These are phyloP conservation scores for Bhutanitis thaidina DNA, from an alignment of 2,888 invertebrate genomes.

Conservation along the genomic window DNA sequence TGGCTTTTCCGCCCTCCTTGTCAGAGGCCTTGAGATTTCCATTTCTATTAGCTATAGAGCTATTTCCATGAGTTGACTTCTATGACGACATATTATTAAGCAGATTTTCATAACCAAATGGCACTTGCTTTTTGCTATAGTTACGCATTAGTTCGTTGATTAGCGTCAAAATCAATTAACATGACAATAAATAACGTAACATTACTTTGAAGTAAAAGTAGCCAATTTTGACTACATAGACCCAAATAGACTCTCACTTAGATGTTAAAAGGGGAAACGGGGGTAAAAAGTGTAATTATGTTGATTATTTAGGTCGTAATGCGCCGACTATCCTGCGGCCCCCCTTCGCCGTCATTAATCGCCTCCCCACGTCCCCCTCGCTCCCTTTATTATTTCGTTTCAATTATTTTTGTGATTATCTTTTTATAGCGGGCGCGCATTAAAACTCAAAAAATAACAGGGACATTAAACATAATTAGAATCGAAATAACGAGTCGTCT, in stretches of 20 bases:
- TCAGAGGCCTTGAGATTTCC: no score
- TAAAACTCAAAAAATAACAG: slow-evolving; percentile 77
- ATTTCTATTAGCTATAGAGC: no score
- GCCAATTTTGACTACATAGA: background rate
- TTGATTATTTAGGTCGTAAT: slow-evolving; percentile 79
- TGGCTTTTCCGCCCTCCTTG: no score
- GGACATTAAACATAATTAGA: slow-evolving; percentile 76
- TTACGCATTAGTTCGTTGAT: no score
- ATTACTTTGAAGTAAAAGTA: slow-evolving; percentile 3
- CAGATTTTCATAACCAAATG: no score
- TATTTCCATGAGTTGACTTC: no score
- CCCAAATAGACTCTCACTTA: slow-evolving; percentile 49
- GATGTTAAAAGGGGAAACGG: slow-evolving; percentile 62
- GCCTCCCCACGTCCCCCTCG: slow-evolving; percentile 50
- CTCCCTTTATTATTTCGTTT: slow-evolving; percentile 78
- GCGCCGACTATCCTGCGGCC: slow-evolving; percentile 68
- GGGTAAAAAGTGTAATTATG: slow-evolving; percentile 79
- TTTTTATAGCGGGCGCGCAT: slow-evolving; percentile 76
- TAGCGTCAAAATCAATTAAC: slow-evolving; percentile 5
- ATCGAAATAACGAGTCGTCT: slow-evolving; percentile 73
- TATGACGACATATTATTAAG: no score
- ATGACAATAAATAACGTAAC: background rate
- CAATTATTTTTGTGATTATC: slow-evolving; percentile 80
- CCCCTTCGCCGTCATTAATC: slow-evolving; percentile 67
- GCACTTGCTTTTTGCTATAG: no score